Percentiles rank a stretch among this genome's conserved stretches.
phyloP scores from a whole-genome alignment of 2,113 vertebrate genomes.

The Lampris incognitus region DNA sequence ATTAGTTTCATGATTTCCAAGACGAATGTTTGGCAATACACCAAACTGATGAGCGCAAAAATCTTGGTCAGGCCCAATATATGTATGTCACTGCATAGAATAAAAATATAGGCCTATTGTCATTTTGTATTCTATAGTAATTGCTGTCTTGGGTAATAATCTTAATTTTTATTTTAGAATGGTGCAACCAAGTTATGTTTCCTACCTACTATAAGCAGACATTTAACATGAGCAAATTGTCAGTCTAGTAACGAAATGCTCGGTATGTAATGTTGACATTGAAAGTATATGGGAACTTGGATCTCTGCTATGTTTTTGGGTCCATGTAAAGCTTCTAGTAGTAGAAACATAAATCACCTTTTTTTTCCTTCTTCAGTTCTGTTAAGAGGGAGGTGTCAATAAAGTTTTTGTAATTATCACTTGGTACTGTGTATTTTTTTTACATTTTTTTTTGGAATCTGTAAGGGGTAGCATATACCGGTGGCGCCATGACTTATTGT shows the following conservation, averaged over 20 bases:
- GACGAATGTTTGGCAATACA: not conserved
- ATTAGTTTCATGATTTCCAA: not conserved
- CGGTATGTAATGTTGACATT: not conserved
- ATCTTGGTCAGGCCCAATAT: not conserved
- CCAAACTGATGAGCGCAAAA: not conserved
- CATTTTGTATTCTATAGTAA: too few relatives aligned
- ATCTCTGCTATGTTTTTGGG: not conserved
- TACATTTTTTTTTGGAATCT: too few relatives aligned
- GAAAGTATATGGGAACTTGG: not conserved
- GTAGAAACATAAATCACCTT: slow-evolving; percentile 9
- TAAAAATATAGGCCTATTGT: too few relatives aligned
- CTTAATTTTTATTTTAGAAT: too few relatives aligned
- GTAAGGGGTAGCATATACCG: too few relatives aligned
- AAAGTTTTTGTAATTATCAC: slow-evolving; percentile 71
- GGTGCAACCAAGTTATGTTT: too few relatives aligned
- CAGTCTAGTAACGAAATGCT: slow-evolving; percentile 3
- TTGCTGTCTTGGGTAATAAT: too few relatives aligned
- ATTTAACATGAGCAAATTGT: too few relatives aligned
- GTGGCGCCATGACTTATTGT: too few relatives aligned
- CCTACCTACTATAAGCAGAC: too few relatives aligned
- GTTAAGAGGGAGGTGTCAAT: slow-evolving; percentile 63
- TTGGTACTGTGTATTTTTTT: not conserved
- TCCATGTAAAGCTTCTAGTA: not conserved
- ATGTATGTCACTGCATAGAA: too few relatives aligned
- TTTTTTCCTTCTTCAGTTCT: slow-evolving; percentile 24